Evolutionary conservation across 2,888 invertebrate genomes (phyloP).

Genomic region (Unio pictorum): DNA sequence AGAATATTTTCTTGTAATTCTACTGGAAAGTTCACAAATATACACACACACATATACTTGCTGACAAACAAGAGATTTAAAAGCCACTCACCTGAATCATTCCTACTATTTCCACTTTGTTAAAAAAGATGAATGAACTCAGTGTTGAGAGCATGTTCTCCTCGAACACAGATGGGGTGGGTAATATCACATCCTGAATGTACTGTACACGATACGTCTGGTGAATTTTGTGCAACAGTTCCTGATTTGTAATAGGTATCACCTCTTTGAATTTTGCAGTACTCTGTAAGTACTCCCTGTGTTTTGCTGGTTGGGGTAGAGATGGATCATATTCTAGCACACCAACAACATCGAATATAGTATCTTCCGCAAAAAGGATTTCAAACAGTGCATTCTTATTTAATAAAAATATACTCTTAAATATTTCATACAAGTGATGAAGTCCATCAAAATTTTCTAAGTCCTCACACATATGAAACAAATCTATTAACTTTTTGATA

Average conservation of each 20-base stretch:
- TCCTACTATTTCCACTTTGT: constrained; percentile 99
- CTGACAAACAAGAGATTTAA: no score
- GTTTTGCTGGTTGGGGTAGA: constrained; percentile 77
- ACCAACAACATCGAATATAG: constrained; percentile 91
- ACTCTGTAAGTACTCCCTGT: constrained; percentile 95
- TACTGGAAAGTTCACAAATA: no score
- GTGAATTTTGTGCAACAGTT: constrained; percentile 97
- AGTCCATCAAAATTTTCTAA: constrained; percentile 91
- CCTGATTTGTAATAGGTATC: constrained; percentile 94
- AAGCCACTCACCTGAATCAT: constrained; percentile 80
- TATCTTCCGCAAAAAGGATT: constrained; percentile 96
- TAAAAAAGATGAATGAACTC: constrained; percentile 99
- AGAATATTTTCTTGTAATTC: no score
- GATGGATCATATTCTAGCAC: constrained; percentile 97
- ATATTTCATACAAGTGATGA: constrained; percentile 95
- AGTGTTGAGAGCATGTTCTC: constrained; percentile 98
- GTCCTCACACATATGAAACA: constrained; percentile 98
- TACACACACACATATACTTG: no score
- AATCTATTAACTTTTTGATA: constrained; percentile 92
- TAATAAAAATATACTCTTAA: constrained; percentile 97
- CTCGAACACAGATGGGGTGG: constrained; percentile 98
- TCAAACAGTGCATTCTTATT: constrained; percentile 98
- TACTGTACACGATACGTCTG: constrained; percentile 99
- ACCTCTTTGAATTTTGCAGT: constrained; percentile 81
- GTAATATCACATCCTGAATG: constrained; percentile 96